Evolutionary conservation across 30 jellyfish, hydroid and myxozoan species (phyloP).

Genomic region (Cassiopea xamachana): DNA sequence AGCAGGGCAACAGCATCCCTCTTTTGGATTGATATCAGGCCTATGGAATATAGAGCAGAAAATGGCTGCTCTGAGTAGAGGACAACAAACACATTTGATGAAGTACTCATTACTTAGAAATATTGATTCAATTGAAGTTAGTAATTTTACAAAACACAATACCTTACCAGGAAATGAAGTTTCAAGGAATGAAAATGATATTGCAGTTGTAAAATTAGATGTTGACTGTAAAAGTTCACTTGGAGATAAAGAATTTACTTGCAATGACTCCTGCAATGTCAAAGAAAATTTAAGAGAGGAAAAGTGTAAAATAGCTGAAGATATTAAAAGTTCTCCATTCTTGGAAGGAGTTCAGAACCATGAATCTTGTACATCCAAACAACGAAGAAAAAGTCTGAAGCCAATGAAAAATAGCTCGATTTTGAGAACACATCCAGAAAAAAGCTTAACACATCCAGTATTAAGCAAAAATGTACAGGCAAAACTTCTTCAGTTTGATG

Average conservation of each 20-base stretch:
- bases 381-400: constrained; percentile 14
- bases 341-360: neutral
- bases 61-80: neutral
- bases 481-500: constrained; percentile 33
- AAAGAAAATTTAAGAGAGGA: neutral
- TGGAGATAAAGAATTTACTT: neutral
- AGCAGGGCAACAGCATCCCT: neutral
- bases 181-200: neutral
- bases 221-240: too few species aligned
- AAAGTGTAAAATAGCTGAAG: neutral
- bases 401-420: neutral
- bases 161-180: neutral
- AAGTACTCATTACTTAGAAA: neutral
- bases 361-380: neutral
- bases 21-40: neutral
- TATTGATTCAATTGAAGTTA: neutral
- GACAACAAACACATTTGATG: neutral
- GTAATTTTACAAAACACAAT: neutral
- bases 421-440: neutral
- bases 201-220: too few species aligned
- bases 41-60: neutral
- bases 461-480: constrained; percentile 1
- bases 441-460: neutral
- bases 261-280: neutral
- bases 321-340: neutral